phyloP scores from a whole-genome alignment of 2,797 vertebrate genomes.

The Lophotriccus pileatus region DNA sequence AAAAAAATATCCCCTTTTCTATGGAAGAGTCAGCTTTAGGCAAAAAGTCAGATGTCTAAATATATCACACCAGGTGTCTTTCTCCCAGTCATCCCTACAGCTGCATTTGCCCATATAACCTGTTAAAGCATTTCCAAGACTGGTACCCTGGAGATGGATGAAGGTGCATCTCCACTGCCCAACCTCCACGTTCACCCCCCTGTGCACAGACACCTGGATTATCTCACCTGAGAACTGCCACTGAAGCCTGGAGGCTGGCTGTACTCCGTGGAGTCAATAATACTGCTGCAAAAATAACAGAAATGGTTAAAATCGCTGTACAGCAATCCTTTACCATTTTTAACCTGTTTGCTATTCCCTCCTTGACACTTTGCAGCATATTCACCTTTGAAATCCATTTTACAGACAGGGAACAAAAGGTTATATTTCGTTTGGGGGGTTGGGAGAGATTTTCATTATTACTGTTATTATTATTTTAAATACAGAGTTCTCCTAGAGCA shows the following conservation, averaged over 20 bases:
- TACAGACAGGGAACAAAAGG: neutral
- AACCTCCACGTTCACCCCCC: neutral
- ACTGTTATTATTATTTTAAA: neutral
- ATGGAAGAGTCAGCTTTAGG: neutral
- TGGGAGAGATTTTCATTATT: neutral
- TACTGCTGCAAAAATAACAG: slow-evolving; percentile 84
- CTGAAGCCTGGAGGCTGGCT: slow-evolving; percentile 93
- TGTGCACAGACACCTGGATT: neutral
- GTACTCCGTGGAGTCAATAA: slow-evolving; percentile 93
- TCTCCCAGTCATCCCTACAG: neutral
- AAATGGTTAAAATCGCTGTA: slow-evolving; percentile 20
- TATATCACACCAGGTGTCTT: neutral
- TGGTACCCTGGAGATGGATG: neutral
- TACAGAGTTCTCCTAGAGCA: neutral
- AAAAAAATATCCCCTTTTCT: neutral
- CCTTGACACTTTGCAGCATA: neutral
- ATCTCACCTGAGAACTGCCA: slow-evolving; percentile 86
- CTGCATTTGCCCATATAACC: neutral
- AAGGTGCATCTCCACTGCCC: neutral
- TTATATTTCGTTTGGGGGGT: neutral
- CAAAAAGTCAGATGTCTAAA: neutral
- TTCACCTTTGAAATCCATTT: neutral
- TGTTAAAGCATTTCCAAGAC: neutral
- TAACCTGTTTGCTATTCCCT: neutral
- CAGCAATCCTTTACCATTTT: neutral